phyloP scores from a whole-genome alignment of 2,797 vertebrate species.

The Manis javanica region DNA sequence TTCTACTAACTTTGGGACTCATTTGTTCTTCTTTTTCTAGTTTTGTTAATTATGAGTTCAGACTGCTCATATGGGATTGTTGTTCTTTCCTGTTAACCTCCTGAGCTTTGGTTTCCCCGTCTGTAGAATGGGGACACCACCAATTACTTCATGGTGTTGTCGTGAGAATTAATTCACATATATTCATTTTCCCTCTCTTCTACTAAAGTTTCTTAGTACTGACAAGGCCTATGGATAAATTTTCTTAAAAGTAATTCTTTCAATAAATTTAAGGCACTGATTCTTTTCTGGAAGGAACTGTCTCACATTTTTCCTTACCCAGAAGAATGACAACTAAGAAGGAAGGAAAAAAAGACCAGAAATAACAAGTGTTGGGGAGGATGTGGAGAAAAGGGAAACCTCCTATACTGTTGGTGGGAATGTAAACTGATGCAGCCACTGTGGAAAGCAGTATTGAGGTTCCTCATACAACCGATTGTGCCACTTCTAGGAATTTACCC shows the following conservation, averaged over 20 bases:
- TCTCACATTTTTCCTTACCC: constrained; percentile 8
- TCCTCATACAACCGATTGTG: too few species aligned
- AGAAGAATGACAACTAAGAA: constrained; percentile 19
- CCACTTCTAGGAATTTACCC: too few species aligned
- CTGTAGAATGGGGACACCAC: neutral
- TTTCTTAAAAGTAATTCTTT: constrained; percentile 45
- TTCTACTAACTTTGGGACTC: too few species aligned
- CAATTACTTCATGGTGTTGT: neutral
- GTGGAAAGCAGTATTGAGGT: too few species aligned
- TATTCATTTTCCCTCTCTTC: neutral
- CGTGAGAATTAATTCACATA: neutral
- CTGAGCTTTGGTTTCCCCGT: neutral
- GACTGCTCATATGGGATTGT: too few species aligned
- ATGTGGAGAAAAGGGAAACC: too few species aligned
- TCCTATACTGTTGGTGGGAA: too few species aligned
- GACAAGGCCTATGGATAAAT: constrained; percentile 18
- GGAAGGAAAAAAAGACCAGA: neutral
- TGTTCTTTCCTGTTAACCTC: too few species aligned
- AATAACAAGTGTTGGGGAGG: too few species aligned
- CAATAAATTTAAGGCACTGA: constrained; percentile 39
- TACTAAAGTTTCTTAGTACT: constrained; percentile 23
- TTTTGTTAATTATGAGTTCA: too few species aligned
- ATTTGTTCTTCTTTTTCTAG: too few species aligned
- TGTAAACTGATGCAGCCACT: too few species aligned
- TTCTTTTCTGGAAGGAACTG: constrained; percentile 49